These are phyloP conservation scores for Epinephelus lanceolatus DNA, from an alignment of 2,113 vertebrate species.

Conservation along the genomic window DNA sequence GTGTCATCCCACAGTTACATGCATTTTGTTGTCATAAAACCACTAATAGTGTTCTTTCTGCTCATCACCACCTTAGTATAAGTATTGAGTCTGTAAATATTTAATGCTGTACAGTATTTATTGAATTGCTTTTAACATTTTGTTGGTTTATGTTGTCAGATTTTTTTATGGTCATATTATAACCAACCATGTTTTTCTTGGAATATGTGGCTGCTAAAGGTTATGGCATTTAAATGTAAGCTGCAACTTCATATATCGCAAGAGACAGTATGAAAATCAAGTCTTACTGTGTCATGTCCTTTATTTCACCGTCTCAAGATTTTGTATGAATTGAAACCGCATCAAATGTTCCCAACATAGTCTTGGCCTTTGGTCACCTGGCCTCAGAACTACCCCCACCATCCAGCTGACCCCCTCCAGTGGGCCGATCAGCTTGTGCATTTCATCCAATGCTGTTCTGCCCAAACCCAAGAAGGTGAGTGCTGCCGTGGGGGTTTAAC, in stretches of 20 bases:
- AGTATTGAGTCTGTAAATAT: constrained; percentile 67
- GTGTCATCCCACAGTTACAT: constrained; percentile 9
- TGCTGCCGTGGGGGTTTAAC: too few species aligned
- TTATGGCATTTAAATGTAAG: constrained; percentile 47
- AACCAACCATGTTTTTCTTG: constrained; percentile 21
- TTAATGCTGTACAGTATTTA: constrained; percentile 81
- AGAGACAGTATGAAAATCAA: constrained; percentile 22
- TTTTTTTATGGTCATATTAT: constrained; percentile 38
- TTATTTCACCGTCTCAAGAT: not conserved
- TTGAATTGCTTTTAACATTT: constrained; percentile 40
- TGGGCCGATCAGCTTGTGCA: too few species aligned
- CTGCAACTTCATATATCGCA: constrained; percentile 50
- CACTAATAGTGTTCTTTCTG: constrained; percentile 18
- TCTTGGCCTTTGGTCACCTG: too few species aligned
- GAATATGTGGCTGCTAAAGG: constrained; percentile 35
- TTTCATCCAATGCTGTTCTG: too few species aligned
- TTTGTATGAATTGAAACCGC: too few species aligned
- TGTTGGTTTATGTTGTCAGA: not conserved
- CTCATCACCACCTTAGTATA: constrained; percentile 1
- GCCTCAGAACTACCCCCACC: too few species aligned
- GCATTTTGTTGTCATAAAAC: constrained; percentile 22
- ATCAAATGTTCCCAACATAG: too few species aligned
- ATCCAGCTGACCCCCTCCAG: too few species aligned
- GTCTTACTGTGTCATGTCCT: not conserved
- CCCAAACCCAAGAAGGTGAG: too few species aligned